These are phyloP conservation scores for Orthosia incerta DNA, from an alignment of 2,888 invertebrate species.

Conservation along the genomic window DNA sequence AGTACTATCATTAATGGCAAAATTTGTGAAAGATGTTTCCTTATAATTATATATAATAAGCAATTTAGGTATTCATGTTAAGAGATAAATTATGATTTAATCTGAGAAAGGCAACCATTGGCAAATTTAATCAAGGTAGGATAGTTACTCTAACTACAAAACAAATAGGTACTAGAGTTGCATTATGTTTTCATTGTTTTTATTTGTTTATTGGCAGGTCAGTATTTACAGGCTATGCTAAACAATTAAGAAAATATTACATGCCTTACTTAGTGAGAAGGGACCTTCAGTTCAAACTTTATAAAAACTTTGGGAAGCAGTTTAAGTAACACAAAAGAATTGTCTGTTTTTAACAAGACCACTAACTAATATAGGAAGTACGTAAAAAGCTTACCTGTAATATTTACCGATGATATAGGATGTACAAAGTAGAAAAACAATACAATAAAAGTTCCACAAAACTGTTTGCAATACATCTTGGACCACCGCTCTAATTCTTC, in stretches of 20 bases:
- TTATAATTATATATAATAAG: neutral
- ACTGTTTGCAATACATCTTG: slow-evolving; percentile 82
- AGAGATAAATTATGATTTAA: slow-evolving; percentile 1
- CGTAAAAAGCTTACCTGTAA: slow-evolving; percentile 77
- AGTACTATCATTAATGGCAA: neutral
- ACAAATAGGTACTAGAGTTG: neutral
- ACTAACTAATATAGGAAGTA: no score
- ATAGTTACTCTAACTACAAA: neutral
- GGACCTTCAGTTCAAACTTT: neutral
- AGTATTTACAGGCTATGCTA: neutral
- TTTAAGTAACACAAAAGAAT: slow-evolving; percentile 25
- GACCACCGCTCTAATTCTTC: slow-evolving; percentile 87
- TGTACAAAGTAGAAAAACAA: slow-evolving; percentile 69
- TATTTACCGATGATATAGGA: slow-evolving; percentile 75
- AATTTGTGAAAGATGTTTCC: neutral
- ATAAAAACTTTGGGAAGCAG: slow-evolving; percentile 17
- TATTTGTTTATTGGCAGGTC: neutral
- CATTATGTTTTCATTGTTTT: neutral
- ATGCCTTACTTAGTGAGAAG: neutral
- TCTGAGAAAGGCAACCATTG: neutral
- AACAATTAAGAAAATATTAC: no score
- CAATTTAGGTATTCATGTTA: neutral
- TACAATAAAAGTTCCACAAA: slow-evolving; percentile 74
- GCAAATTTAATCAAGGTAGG: neutral
- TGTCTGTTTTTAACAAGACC: neutral